phyloP scores from a whole-genome alignment of 2,797 vertebrate species.

The Danio tinwini region DNA sequence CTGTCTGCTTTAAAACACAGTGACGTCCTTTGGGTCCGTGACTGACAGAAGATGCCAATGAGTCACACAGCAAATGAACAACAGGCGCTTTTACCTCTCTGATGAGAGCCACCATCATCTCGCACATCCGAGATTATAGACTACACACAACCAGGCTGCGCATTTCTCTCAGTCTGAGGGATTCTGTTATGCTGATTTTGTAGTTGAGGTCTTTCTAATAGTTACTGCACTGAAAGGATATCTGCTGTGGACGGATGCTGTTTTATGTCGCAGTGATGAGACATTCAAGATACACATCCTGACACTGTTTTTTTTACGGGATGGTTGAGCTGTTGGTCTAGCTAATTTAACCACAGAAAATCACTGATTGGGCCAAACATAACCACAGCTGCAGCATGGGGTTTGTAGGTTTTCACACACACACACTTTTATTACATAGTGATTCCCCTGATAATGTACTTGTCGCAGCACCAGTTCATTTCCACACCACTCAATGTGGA shows the following conservation, averaged over 20 bases:
- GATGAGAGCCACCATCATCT: constrained; percentile 37
- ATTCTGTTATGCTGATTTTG: constrained; percentile 4
- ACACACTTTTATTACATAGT: constrained; percentile 18
- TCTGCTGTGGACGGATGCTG: neutral
- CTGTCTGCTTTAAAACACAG: constrained; percentile 21
- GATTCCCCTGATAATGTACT: constrained; percentile 32
- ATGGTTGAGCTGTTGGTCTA: constrained; percentile 5
- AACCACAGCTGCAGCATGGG: constrained; percentile 12
- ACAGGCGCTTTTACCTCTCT: constrained; percentile 6
- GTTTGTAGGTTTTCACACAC: constrained; percentile 7
- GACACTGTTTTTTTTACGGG: neutral
- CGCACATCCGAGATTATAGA: constrained; percentile 14
- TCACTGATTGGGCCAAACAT: constrained; percentile 21
- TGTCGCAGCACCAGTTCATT: constrained; percentile 44
- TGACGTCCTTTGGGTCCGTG: constrained; percentile 22
- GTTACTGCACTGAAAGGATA: constrained; percentile 8
- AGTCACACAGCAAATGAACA: constrained; percentile 38
- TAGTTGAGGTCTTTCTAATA: constrained; percentile 9
- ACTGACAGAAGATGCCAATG: constrained; percentile 25
- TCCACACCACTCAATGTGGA: constrained; percentile 39
- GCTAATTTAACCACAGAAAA: constrained; percentile 20
- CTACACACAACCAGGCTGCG: neutral
- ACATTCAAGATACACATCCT: constrained; percentile 11
- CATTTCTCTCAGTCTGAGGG: neutral
- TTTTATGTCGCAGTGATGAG: constrained; percentile 23